These are phyloP conservation scores for Microdon myrmicae DNA, from an alignment of 2,888 invertebrate species.

Conservation along the genomic window DNA sequence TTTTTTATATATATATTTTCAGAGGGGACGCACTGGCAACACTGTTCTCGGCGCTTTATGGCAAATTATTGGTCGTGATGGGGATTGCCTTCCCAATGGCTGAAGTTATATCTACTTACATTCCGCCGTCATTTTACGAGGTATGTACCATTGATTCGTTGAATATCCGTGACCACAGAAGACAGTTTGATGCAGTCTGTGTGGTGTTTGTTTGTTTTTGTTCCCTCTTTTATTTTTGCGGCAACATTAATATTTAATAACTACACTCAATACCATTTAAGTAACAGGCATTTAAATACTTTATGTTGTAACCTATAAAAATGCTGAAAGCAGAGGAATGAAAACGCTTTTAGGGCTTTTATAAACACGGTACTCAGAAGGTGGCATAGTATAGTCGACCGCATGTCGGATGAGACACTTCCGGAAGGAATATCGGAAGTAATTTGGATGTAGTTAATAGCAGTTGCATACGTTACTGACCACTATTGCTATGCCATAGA, in stretches of 20 bases:
- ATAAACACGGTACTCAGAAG: too few species aligned
- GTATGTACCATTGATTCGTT: slow-evolving; percentile 67
- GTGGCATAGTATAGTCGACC: too few species aligned
- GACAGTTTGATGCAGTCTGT: too few species aligned
- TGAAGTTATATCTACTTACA: slow-evolving; percentile 93
- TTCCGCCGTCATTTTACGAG: slow-evolving; percentile 93
- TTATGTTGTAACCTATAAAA: too few species aligned
- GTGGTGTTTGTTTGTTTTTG: slow-evolving; percentile 1
- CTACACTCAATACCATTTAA: slow-evolving; percentile 4
- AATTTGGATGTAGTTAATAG: too few species aligned
- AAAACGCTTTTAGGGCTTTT: too few species aligned
- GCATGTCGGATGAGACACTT: too few species aligned
- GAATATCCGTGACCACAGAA: background rate
- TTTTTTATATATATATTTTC: slow-evolving; percentile 57
- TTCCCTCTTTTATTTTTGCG: background rate
- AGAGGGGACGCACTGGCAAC: slow-evolving; percentile 88
- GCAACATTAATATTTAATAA: slow-evolving; percentile 20
- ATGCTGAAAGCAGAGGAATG: too few species aligned
- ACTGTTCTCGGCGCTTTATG: slow-evolving; percentile 91
- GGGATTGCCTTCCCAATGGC: slow-evolving; percentile 96
- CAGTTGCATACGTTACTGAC: too few species aligned
- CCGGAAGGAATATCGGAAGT: too few species aligned
- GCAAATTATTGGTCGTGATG: slow-evolving; percentile 92
- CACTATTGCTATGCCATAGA: too few species aligned
- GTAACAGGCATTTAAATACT: background rate